phyloP scores from a whole-genome alignment of 2,888 invertebrate genomes.

The Coelinius sp. region DNA sequence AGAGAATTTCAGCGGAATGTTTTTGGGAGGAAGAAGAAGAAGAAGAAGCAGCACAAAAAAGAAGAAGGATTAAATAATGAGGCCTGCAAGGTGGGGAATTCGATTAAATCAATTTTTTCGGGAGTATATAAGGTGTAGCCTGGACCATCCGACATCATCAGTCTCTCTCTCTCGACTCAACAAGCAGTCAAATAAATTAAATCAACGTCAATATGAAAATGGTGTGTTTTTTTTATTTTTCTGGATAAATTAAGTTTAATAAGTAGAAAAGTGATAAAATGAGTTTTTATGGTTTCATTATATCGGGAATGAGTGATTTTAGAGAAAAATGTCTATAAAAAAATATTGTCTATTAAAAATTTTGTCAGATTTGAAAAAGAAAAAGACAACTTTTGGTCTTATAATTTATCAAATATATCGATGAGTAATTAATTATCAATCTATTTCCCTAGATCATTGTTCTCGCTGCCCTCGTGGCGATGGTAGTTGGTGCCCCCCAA shows the following conservation, averaged over 20 bases:
- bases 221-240: conserved; percentile 6
- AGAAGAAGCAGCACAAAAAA: no score
- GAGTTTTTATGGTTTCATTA: not conserved
- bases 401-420: no score
- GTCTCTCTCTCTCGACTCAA: not conserved
- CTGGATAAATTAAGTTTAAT: no score
- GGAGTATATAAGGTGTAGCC: conserved; percentile 24
- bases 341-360: no score
- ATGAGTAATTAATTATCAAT: no score
- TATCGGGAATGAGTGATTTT: not conserved
- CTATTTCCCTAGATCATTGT: conserved; percentile 50
- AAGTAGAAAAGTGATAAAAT: not conserved
- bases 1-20: conserved; percentile 1
- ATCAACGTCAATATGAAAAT: conserved; percentile 1
- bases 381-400: no score
- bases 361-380: no score
- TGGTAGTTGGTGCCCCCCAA: conserved; percentile 54
- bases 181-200: not conserved
- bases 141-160: not conserved
- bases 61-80: conserved; percentile 3
- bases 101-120: conserved; percentile 23
- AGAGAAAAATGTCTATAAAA: no score
- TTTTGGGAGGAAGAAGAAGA: not conserved
- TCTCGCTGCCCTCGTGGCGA: conserved; percentile 55
- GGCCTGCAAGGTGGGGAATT: conserved; percentile 13